Percentiles rank a stretch among this genome's conserved stretches.
Evolutionary conservation across 1,140 invertebrate species (phyloP).

Genomic region (Drosophila littoralis): DNA sequence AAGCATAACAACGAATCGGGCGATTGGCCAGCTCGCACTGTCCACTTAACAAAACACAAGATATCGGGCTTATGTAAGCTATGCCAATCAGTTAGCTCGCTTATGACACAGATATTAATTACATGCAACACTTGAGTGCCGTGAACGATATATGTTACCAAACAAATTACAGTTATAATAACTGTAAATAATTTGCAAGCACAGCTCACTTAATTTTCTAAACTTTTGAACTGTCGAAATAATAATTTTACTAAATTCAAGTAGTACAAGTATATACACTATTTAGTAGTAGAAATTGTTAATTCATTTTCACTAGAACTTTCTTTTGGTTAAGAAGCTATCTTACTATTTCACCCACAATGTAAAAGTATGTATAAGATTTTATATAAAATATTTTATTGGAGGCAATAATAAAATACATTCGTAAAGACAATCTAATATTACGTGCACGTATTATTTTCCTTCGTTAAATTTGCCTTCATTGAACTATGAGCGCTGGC

Average conservation of each 20-base stretch:
- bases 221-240: constrained; percentile 18
- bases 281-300: too few species aligned
- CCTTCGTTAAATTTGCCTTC: constrained; percentile 2
- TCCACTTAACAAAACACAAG: constrained; percentile 56
- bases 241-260: too few species aligned
- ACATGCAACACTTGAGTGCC: constrained; percentile 59
- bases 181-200: constrained; percentile 67
- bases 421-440: constrained; percentile 5
- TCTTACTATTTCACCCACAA: background rate
- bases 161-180: constrained; percentile 70
- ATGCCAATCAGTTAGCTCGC: constrained; percentile 70
- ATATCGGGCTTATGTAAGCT: constrained; percentile 67
- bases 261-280: too few species aligned
- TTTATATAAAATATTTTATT: background rate
- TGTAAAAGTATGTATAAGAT: background rate
- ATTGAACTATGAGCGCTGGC: constrained; percentile 1
- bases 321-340: background rate
- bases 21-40: constrained; percentile 53
- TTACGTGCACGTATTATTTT: constrained; percentile 35
- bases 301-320: background rate
- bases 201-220: constrained; percentile 59
- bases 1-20: constrained; percentile 49
- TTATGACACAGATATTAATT: constrained; percentile 81
- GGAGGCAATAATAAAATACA: constrained; percentile 8
- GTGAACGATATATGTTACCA: constrained; percentile 57